Conservation (phyloP, 2,888 invertebrate species). For the Incurvaria masculella region DNA sequence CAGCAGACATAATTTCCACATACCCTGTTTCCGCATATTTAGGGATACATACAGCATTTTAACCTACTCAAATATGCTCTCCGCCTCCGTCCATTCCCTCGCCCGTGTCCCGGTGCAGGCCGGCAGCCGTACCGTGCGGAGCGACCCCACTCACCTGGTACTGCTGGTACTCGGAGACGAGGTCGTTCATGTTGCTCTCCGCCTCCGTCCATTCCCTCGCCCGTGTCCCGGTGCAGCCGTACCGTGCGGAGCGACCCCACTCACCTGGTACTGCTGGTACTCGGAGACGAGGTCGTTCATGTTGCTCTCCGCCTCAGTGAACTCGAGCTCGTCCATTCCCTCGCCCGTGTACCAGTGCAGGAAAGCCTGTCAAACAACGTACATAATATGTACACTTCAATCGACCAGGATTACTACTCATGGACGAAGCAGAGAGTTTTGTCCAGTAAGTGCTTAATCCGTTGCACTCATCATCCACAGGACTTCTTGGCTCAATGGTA, state of each 20-base stretch:
- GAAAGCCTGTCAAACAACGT: constrained; percentile 55
- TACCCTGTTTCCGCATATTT: too few species aligned
- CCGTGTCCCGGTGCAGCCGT: constrained; percentile 89
- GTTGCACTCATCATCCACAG: too few species aligned
- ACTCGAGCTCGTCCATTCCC: constrained; percentile 90
- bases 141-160: too few species aligned
- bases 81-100: constrained; percentile 89
- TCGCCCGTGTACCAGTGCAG: constrained; percentile 89
- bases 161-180: constrained; percentile 79
- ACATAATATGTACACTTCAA: neutral
- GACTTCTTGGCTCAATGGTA: too few species aligned
- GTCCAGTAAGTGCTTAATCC: too few species aligned
- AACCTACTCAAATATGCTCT: too few species aligned
- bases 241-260: too few species aligned
- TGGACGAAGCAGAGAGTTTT: too few species aligned
- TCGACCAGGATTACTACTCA: too few species aligned
- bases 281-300: constrained; percentile 80
- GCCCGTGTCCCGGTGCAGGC: constrained; percentile 87
- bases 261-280: constrained; percentile 82
- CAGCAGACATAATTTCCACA: too few species aligned
- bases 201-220: constrained; percentile 89
- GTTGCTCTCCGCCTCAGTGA: constrained; percentile 85
- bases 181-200: constrained; percentile 83
- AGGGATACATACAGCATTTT: too few species aligned
- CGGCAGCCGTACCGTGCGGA: too few species aligned